Conservation (phyloP, 2,113 vertebrate genomes). For the Prinia subflava region DNA sequence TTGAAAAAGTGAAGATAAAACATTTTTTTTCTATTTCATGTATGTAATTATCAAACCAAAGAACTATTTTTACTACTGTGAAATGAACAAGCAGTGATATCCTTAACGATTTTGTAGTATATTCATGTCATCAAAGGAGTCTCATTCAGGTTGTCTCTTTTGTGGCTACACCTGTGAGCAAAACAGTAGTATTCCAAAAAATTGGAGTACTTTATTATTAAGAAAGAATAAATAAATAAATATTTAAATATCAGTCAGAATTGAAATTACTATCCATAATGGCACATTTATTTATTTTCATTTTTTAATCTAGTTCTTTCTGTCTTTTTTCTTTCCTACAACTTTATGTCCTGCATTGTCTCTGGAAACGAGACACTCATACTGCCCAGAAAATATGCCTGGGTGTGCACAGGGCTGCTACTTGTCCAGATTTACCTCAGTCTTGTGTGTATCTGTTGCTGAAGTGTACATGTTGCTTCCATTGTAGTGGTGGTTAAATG, state of each 20-base stretch:
- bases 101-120: not conserved
- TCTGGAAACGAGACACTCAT: not conserved
- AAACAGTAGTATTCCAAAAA: not conserved
- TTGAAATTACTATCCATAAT: not conserved
- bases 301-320: not conserved
- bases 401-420: not conserved
- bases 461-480: slow-evolving; percentile 6
- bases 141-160: not conserved
- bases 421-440: not conserved
- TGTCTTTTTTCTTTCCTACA: not conserved
- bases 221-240: not conserved
- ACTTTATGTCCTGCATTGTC: not conserved
- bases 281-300: not conserved
- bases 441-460: not conserved
- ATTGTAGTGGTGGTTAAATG: not conserved
- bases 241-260: not conserved
- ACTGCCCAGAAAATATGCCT: not conserved
- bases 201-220: not conserved
- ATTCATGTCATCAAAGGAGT: not conserved
- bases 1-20: not conserved
- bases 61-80: not conserved
- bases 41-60: not conserved
- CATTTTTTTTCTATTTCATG: not conserved
- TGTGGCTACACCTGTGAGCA: not conserved
- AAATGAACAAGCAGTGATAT: not conserved